Base-by-base conservation (phyloP, 2,888 invertebrate genomes). In the Drosophila mettleri region DNA sequence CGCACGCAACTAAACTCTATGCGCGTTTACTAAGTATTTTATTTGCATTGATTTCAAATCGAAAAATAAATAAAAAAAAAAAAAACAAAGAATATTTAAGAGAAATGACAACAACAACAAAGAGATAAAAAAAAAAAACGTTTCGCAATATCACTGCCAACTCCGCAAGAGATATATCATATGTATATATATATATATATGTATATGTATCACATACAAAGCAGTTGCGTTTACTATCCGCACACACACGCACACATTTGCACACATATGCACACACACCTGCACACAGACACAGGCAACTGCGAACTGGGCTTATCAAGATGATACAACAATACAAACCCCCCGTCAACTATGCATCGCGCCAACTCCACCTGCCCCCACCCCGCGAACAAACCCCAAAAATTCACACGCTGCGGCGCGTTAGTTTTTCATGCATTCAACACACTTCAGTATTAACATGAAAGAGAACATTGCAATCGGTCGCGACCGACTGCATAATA, bases 111-210 rank as follows among this genome's bases (percentile, higher is more conserved):
- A 53, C 39, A 54, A 67, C 1, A 36, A 14, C 5, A 33, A 34
- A 6, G 49, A 66, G 2, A 39, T 6, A 12, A 16, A 36, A 5
- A n/a, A 33, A n/a, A 22, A 22, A 76, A 76, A 73, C 41, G 86
- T 87, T 87, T 85, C 76, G 85, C 89, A 85, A 85, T 75, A 85
- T 85, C 85, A 85, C 85, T 85, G 85, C 85, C 85, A 85, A 82
- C 74, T 89, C 72, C 63, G 68, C 69, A 80, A 88, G 74, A 88
- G 68, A 83, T 83, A 66, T 74, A 86, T 78, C 74, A 67, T 58
- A 48, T 46, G 12, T 43, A 31, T 57, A 38, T 64, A 55, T 64
- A 55, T 34, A 36, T 51, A 54, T 74, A 55, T 71, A 66, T 70
- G 27, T 54, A 69, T 74, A 75, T 74, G 53, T 74, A 71, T 70